phyloP scores from a whole-genome alignment of 2,888 invertebrate species.

The Mesorhabditis belari region DNA sequence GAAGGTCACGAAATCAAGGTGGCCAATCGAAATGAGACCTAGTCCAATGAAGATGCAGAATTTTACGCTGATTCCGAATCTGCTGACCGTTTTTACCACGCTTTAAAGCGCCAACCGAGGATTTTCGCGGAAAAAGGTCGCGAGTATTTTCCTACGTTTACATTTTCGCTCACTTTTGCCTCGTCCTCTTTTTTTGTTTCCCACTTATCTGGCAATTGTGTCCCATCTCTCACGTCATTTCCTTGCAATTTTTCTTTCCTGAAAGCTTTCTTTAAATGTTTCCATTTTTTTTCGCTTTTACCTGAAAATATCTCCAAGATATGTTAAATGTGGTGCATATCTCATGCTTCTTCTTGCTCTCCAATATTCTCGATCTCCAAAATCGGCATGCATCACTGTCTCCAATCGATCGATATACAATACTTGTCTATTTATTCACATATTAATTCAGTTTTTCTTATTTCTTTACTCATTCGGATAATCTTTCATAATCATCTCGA shows the following conservation, averaged over 20 bases:
- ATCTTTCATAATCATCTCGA: constrained; percentile 20
- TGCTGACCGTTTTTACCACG: no score
- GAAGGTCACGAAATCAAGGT: no score
- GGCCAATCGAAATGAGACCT: no score
- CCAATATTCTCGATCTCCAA: constrained; percentile 79
- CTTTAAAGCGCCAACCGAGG: no score
- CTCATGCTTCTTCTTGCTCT: constrained; percentile 73
- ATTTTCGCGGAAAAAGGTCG: no score
- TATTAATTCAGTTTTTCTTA: background rate
- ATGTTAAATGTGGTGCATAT: constrained; percentile 67
- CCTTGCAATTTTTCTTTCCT: constrained; percentile 57
- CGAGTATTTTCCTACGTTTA: no score
- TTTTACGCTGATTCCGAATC: no score
- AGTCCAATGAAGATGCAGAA: no score
- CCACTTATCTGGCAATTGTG: constrained; percentile 14
- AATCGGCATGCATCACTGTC: constrained; percentile 77
- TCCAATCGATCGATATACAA: constrained; percentile 65
- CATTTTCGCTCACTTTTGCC: background rate
- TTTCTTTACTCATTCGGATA: constrained; percentile 12
- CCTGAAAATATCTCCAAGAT: constrained; percentile 68
- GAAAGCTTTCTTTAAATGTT: constrained; percentile 58
- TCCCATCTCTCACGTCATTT: constrained; percentile 22
- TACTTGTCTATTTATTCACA: constrained; percentile 28
- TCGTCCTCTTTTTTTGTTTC: constrained; percentile 4
- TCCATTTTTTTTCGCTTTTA: constrained; percentile 24